Base-by-base conservation (phyloP, 2,113 vertebrate species). In the Pterocles orientalis region DNA sequence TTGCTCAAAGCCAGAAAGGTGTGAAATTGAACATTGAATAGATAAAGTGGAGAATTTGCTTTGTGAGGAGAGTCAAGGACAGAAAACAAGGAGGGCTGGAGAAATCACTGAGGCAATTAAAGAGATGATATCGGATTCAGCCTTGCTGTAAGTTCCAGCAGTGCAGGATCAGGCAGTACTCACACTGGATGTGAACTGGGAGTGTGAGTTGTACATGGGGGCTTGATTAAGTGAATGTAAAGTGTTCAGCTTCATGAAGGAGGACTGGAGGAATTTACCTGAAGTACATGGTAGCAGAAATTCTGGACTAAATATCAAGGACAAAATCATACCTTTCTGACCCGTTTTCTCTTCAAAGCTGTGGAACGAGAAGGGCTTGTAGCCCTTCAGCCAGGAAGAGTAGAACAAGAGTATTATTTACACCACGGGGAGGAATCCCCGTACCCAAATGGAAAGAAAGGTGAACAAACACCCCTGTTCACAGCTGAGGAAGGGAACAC, bases 11-110 rank as follows among this genome's bases (percentile, higher is more conserved):
- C 70, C 61, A 88, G 76, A 81, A 92, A 83, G 61, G 80, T 95
- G 76, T 95, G 86, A 90, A 96, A 96, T 94, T 94, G 77, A 92
- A 89, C 72, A 26, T 8, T 56, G 56, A 95, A 41, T 31, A 82
- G 77, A 80, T 50, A 57, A 48, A 90, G 53, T 39, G n/a, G 28
- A 66, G 50, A 88, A 77, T 73, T 72, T 77, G 25, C 47, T 94
- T 86, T 96, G 47, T 72, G 82, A 31, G 28, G 21, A 65, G 45
- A 48, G 57, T 82, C 62, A 58, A 88, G 56, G 54, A 60, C 43
- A 78, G 82, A 66, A 94, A 80, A 91, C 20, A 65, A 72, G 48
- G 23, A 93, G 33, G 28, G 23, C 21, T 83, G 31, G 34, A 77
- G 51, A 76, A 94, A 61, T 70, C 65, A 54, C 50, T 6, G 23